Evolutionary conservation across 2,888 invertebrate genomes (phyloP), one percentile per base, ranked within the genome.

Genomic region (Epistrophe eligans): DNA sequence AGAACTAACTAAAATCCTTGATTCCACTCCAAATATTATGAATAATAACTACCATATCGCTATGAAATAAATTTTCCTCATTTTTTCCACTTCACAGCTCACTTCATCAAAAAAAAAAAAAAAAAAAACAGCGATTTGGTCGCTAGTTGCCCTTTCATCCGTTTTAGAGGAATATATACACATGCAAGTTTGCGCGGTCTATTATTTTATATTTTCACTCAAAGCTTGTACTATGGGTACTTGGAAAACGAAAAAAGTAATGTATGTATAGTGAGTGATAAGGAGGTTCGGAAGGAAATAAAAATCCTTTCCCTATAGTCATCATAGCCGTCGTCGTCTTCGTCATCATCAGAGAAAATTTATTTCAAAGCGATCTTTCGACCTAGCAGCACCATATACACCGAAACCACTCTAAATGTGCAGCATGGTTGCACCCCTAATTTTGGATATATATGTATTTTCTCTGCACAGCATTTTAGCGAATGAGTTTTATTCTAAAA

Each of bases 111-210:
- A 0, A 17, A 24, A 38, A 32, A 32, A 32, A 32, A 9, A 35
- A 35, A 9, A 7, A 38, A 58, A 58, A 48, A 62, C n/a, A 43
- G 57, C 70, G 74, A 74, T 79, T 79, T 79, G 64, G 79, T 84
- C 74, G 74, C 70, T 76, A 84, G 74, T 64, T 79, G 74, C 71
- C 84, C 55, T 79, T 74, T 84, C 74, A 84, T 58, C 48, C 84
- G 64, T 76, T 50, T 13, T n/a, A 50, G 55, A 70, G 62, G 40
- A 70, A 58, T 71, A 38, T 24, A 24, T 24, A 24, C 79, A 74
- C 64, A 79, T 74, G 32, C 50, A 79, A 74, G 55, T 55, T 76
- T 48, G 62, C 73, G 72, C 32, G 58, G 48, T 50, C 50, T 17
- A 70, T 73, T 83, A 62, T 60, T 83, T 70, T 67, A 38, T 38